Percentiles rank a stretch among this genome's conserved stretches.
phyloP scores from a whole-genome alignment of 2,888 invertebrate species.

The Willowsia nigromaculata region DNA sequence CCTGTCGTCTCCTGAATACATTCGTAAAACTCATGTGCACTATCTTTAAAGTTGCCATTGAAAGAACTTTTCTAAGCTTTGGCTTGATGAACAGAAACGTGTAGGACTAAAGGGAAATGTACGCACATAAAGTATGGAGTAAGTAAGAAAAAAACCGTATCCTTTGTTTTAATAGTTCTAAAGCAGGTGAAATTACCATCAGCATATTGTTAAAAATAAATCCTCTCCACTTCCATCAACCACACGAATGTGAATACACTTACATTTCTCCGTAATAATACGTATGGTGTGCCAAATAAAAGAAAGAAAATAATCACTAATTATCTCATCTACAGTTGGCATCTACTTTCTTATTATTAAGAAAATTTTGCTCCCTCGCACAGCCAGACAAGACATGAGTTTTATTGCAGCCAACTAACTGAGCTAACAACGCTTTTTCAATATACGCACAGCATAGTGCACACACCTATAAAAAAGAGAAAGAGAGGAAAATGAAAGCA shows the following conservation, averaged over 20 bases:
- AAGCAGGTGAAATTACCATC: slow-evolving; percentile 31
- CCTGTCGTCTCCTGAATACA: background rate
- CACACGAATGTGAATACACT: background rate
- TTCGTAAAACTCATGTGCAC: background rate
- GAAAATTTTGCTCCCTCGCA: slow-evolving; percentile 5
- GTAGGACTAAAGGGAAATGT: background rate
- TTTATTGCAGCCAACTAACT: slow-evolving; percentile 49
- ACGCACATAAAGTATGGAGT: background rate
- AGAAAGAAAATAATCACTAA: slow-evolving; percentile 74
- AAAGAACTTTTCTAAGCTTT: background rate
- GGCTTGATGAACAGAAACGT: background rate
- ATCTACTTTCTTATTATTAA: slow-evolving; percentile 40
- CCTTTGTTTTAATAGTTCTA: background rate
- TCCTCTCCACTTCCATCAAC: slow-evolving; percentile 2
- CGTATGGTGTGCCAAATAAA: slow-evolving; percentile 54
- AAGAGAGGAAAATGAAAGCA: background rate
- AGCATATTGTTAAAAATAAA: slow-evolving; percentile 9
- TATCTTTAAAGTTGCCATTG: slow-evolving; percentile 5
- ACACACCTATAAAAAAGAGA: background rate
- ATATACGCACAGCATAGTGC: background rate
- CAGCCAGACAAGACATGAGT: background rate
- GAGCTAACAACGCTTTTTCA: slow-evolving; percentile 34
- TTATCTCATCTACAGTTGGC: slow-evolving; percentile 73
- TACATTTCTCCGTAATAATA: slow-evolving; percentile 21
- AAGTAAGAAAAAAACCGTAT: background rate